phyloP scores from a whole-genome alignment of 2,797 vertebrate genomes.

The Micropoecilia bifurca region DNA sequence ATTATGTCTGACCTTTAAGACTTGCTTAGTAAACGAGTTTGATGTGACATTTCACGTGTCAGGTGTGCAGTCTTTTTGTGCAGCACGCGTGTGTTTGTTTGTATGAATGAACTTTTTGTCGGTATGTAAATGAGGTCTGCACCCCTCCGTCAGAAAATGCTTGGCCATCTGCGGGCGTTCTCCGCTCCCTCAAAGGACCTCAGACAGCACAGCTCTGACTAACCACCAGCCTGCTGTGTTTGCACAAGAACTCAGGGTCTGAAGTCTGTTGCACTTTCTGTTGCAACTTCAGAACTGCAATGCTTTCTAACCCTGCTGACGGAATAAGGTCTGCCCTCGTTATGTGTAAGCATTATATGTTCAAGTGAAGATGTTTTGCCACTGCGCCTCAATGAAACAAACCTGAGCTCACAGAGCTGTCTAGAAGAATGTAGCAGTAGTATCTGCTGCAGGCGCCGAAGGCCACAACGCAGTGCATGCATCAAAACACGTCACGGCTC shows the following conservation, averaged over 20 bases:
- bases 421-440: not conserved
- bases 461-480: not conserved
- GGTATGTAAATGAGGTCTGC: conserved; percentile 39
- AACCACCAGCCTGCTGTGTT: conserved; percentile 52
- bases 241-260: conserved; percentile 43
- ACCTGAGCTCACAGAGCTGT: not conserved
- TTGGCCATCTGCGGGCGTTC: conserved; percentile 59
- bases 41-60: conserved; percentile 3
- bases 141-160: conserved; percentile 43
- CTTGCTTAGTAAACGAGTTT: not conserved
- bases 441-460: not conserved
- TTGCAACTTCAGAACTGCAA: conserved; percentile 27
- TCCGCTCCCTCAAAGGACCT: conserved; percentile 42
- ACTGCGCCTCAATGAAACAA: not conserved
- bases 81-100: conserved; percentile 30
- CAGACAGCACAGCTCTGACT: conserved; percentile 38
- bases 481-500: conserved; percentile 25
- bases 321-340: conserved; percentile 16
- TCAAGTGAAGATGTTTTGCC: not conserved
- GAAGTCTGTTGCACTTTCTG: conserved; percentile 51
- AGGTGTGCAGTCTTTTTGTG: conserved; percentile 31
- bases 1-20: not conserved
- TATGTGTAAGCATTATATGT: not conserved
- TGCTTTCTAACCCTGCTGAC: conserved; percentile 15
- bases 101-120: conserved; percentile 21